Conservation (phyloP, 2,113 vertebrate species). For the Candoia aspera region DNA sequence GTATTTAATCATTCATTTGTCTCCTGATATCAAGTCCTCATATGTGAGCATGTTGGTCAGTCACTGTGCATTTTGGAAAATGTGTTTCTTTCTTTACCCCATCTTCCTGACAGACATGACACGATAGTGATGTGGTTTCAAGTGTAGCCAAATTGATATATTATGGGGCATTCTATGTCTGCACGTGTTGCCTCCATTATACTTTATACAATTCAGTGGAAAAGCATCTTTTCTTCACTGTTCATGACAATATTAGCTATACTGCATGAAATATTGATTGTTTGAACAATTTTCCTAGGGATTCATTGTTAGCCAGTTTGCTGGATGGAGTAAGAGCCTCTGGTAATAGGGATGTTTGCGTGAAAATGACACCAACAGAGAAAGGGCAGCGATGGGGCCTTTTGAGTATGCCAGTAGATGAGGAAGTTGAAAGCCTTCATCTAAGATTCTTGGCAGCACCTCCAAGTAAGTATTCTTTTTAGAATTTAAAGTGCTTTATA, state of each 20-base stretch:
- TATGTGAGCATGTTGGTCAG: not conserved
- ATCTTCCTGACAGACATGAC: not conserved
- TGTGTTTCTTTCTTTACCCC: not conserved
- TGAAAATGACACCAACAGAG: conserved; percentile 94
- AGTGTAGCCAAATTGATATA: not conserved
- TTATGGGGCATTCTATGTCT: not conserved
- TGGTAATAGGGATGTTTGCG: conserved; percentile 96
- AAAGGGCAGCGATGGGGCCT: conserved; percentile 96
- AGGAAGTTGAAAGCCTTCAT: conserved; percentile 98
- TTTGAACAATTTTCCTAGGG: conserved; percentile 71
- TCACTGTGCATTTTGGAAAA: not conserved
- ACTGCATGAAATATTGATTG: not conserved
- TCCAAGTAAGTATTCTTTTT: conserved; percentile 82
- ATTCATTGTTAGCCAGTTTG: conserved; percentile 94
- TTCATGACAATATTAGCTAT: not conserved
- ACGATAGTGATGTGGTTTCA: not conserved
- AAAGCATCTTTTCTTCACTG: not conserved
- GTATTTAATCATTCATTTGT: not conserved
- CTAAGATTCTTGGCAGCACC: conserved; percentile 93
- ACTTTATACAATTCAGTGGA: not conserved
- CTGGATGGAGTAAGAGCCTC: conserved; percentile 97
- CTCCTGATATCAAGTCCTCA: not conserved
- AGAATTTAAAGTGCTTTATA: not conserved
- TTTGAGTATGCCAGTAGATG: conserved; percentile 96
- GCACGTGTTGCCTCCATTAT: not conserved